phyloP scores from a whole-genome alignment of 2,888 invertebrate genomes.

The Sesia apiformis region DNA sequence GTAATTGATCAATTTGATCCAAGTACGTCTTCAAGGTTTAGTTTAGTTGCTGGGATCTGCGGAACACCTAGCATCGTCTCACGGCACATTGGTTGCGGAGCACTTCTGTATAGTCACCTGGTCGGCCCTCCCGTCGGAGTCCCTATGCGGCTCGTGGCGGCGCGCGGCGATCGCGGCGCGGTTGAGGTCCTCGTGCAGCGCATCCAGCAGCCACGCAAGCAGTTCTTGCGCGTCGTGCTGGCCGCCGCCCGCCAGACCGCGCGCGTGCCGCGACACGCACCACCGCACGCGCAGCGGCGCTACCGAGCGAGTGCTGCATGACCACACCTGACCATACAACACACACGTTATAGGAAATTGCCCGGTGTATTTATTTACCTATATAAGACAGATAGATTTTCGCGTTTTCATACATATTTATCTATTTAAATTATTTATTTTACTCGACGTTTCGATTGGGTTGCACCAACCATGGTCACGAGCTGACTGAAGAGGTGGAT shows the following conservation, averaged over 20 bases:
- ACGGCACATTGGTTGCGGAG: too few species aligned
- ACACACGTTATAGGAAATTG: neutral
- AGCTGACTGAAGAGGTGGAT: too few species aligned
- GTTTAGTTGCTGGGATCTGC: too few species aligned
- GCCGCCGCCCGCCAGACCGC: constrained; percentile 89
- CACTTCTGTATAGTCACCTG: constrained; percentile 39
- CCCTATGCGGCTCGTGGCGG: constrained; percentile 77
- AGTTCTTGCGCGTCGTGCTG: constrained; percentile 97
- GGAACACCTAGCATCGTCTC: neutral
- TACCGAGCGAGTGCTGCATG: constrained; percentile 85
- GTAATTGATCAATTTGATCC: too few species aligned
- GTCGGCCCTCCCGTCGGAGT: constrained; percentile 79
- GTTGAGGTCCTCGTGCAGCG: constrained; percentile 94
- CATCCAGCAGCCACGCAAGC: constrained; percentile 92
- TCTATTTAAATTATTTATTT: too few species aligned
- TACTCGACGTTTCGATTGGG: too few species aligned
- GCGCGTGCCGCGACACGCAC: constrained; percentile 90
- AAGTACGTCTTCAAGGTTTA: too few species aligned
- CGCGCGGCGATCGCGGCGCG: constrained; percentile 62
- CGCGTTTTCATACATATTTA: too few species aligned
- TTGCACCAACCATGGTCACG: too few species aligned
- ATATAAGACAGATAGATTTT: too few species aligned
- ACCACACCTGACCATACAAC: constrained; percentile 77
- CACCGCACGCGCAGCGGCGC: constrained; percentile 90
- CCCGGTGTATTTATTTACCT: neutral